Percentiles rank a stretch among this genome's conserved stretches.
Conservation (phyloP, 64 coral and sea anemone genomes). For the Astreopora myriophthalma region DNA sequence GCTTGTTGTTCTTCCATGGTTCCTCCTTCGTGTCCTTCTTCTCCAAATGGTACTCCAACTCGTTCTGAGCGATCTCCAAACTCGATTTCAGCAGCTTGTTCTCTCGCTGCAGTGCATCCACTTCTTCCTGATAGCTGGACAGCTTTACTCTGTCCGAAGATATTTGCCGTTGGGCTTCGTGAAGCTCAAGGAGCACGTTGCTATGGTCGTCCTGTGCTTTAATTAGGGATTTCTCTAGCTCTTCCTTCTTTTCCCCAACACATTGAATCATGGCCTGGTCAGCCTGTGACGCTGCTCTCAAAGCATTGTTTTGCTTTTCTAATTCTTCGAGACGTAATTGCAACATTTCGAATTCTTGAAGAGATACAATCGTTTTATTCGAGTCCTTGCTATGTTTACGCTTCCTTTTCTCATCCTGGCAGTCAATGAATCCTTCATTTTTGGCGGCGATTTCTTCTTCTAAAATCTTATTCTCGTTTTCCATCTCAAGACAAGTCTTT, state of each 20-base stretch:
- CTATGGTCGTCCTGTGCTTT: conserved; percentile 74
- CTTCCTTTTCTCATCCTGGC: not conserved
- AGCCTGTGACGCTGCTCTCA: conserved; percentile 66
- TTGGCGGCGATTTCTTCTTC: conserved; percentile 20
- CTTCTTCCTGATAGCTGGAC: conserved; percentile 81
- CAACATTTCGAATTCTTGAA: conserved; percentile 65
- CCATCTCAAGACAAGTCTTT: conserved; percentile 78
- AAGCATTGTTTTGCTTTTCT: conserved; percentile 70
- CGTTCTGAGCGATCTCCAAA: conserved; percentile 80
- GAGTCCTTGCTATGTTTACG: not conserved
- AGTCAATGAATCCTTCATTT: not conserved
- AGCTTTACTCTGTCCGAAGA: conserved; percentile 78
- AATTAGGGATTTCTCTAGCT: conserved; percentile 67
- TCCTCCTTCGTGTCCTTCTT: conserved; percentile 48
- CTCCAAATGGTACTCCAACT: conserved; percentile 68
- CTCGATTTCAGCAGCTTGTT: conserved; percentile 80
- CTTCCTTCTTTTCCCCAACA: conserved; percentile 76
- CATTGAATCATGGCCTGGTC: conserved; percentile 80
- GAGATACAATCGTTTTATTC: conserved; percentile 20
- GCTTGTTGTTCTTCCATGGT: conserved; percentile 71
- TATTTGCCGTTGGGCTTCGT: conserved; percentile 78
- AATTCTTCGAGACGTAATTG: conserved; percentile 70
- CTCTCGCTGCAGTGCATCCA: conserved; percentile 79
- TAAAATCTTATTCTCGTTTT: conserved; percentile 74
- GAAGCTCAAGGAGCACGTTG: conserved; percentile 62